Percentiles rank a stretch among this genome's conserved stretches.
phyloP scores from a whole-genome alignment of 2,113 vertebrate genomes.

The Clarias macrocephalus region DNA sequence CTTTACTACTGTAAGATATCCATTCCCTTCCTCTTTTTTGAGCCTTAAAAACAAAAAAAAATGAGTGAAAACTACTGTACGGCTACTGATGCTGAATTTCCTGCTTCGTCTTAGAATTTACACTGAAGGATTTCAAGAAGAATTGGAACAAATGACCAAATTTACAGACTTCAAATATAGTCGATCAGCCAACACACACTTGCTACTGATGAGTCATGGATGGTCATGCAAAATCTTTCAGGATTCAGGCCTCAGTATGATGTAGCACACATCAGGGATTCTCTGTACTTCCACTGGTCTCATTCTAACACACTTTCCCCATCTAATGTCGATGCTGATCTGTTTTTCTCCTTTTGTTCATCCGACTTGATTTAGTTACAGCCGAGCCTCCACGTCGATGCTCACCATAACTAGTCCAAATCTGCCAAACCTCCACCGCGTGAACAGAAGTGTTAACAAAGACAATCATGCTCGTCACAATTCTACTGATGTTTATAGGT shows the following conservation, averaged over 20 bases:
- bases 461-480: neutral
- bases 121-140: neutral
- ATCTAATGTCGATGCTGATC: neutral
- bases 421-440: neutral
- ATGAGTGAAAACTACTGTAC: constrained; percentile 11
- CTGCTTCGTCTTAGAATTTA: neutral
- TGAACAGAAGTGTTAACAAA: neutral
- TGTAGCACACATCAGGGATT: constrained; percentile 8
- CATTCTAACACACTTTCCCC: neutral
- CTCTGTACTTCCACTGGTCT: neutral
- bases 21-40: neutral
- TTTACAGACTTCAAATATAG: neutral
- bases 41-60: constrained; percentile 3
- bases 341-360: neutral
- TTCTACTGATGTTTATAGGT: constrained; percentile 1
- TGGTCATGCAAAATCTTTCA: neutral
- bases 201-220: neutral
- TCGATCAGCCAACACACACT: neutral
- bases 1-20: neutral
- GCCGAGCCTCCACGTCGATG: neutral
- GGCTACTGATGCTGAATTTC: constrained; percentile 6
- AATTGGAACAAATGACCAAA: neutral
- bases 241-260: neutral
- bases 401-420: neutral
- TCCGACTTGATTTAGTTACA: neutral